Conservation (phyloP, 2,888 invertebrate genomes). For the Phoronis australis region DNA sequence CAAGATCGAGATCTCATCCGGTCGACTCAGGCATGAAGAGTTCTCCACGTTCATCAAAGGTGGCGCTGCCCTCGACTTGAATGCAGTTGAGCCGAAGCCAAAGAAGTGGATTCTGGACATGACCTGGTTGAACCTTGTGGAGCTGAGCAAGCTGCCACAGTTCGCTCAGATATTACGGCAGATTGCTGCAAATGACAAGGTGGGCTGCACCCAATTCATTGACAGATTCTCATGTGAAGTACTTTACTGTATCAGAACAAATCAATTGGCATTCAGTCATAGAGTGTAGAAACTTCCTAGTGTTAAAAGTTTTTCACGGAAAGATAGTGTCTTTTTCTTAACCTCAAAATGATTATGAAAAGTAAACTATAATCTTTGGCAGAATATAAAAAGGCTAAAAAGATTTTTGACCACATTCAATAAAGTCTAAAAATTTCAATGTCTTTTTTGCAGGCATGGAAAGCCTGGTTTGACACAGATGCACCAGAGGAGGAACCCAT, state of each 20-base stretch:
- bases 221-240: no score
- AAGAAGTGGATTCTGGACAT: conserved; percentile 54
- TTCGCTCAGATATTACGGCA: conserved; percentile 51
- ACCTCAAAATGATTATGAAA: no score
- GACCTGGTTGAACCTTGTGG: conserved; percentile 54
- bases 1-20: conserved; percentile 85
- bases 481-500: conserved; percentile 50
- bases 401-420: no score
- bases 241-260: no score
- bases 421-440: no score
- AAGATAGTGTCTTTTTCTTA: no score
- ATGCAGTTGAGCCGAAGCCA: conserved; percentile 53
- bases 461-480: conserved; percentile 53
- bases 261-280: no score
- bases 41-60: conserved; percentile 89
- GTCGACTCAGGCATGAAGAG: conserved; percentile 78
- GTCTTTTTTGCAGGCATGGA: conserved; percentile 42
- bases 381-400: no score
- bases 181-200: conserved; percentile 51
- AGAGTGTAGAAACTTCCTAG: no score
- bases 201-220: no score
- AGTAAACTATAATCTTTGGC: no score
- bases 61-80: conserved; percentile 53
- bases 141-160: conserved; percentile 49
- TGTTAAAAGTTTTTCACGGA: no score